Evolutionary conservation across 2,113 vertebrate species (phyloP).

Genomic region (Glareola pratincola): DNA sequence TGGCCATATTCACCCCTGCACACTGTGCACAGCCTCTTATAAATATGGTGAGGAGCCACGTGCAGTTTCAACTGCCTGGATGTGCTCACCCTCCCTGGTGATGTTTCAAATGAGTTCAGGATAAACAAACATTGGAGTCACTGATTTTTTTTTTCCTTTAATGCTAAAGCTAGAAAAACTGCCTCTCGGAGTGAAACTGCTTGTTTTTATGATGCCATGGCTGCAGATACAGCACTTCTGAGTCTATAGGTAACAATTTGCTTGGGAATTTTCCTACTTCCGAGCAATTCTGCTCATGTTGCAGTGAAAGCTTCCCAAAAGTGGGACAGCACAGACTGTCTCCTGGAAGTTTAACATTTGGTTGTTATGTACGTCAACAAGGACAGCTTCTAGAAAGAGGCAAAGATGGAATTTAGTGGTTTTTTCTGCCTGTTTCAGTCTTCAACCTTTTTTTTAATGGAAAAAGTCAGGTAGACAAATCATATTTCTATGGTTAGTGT

Average conservation of each 20-base stretch:
- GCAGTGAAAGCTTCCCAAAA: not conserved
- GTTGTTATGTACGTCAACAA: rapidly evolving
- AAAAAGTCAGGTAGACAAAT: not conserved
- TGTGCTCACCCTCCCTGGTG: not conserved
- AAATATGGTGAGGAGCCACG: not conserved
- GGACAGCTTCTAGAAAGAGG: not conserved
- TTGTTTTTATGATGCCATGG: not conserved
- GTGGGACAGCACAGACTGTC: not conserved
- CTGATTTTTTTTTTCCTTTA: not conserved
- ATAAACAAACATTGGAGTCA: not conserved
- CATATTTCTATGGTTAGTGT: not conserved
- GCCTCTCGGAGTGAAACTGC: not conserved
- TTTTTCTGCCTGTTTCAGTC: not conserved
- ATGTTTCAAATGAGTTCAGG: not conserved
- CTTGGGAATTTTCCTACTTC: not conserved
- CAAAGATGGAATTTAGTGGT: not conserved
- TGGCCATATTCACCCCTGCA: not conserved
- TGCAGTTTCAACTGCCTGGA: not conserved
- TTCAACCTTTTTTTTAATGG: not conserved
- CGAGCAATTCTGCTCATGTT: not conserved
- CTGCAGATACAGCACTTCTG: not conserved
- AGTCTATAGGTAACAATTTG: not conserved
- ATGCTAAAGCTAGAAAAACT: not conserved
- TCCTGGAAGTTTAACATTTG: not conserved
- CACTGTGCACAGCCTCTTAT: not conserved